Evolutionary conservation across 1,140 invertebrate genomes (phyloP), one percentile per base, ranked within the genome.

Genomic region (Leptestheria dahalacensis): DNA sequence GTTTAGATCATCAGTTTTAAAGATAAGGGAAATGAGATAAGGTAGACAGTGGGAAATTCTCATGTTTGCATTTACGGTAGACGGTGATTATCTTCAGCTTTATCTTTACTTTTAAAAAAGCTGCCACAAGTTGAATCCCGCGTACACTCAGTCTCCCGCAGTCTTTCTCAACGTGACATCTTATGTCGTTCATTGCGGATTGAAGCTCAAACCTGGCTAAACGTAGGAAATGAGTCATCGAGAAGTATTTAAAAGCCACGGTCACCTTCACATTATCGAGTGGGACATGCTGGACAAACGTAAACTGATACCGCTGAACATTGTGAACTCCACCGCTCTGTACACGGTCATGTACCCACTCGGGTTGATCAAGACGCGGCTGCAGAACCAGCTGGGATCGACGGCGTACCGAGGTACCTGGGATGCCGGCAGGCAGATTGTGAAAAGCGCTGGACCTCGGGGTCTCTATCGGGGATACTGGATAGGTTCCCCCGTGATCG

Each of bases 261-360:
- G n/a, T 41, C 33, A 41, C 33, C 15, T 91, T 62, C 81, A 81
- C 33, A 91, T 83, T 15, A 95, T 99, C 64, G 92, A 97, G 75
- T 96, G 93, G 89, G 79, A 94, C 61, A 97, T 97, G 92, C 90
- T 99, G 89, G 88, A 99, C 72, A 94, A 96, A 67, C 82, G 77
- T 24, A 70, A 94, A 83, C 78, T 94, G 86, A 77, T 92, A 83
- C 92, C 93, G 2, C 72, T 97, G 41, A 94, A 91, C 50, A 86
- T 96, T 76, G 71, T 92, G 1, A 82, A 81, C 66, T 87, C 85
- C 1, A 88, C 94, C 69, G 78, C 83, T 65, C 84, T 97, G 41
- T 78, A 94, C 49, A 89, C 88, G 69, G 79, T 91, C 55, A 77
- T 98, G 2, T 98, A 97, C 74, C 95, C 95, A 0, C 75, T 98